phyloP scores from a whole-genome alignment of 1,140 invertebrate species.

The Drosophila busckii region DNA sequence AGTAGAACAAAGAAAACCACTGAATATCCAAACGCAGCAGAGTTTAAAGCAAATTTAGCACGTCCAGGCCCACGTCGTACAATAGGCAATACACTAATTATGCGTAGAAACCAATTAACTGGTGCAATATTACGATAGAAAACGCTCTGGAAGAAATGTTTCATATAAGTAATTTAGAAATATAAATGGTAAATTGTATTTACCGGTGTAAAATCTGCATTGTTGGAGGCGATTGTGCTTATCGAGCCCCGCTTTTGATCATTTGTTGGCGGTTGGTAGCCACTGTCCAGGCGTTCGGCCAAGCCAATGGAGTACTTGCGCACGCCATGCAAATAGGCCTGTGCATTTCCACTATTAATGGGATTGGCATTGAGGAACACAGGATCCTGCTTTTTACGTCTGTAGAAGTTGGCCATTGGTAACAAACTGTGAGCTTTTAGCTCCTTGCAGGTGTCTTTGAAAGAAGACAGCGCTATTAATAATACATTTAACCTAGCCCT shows the following conservation, averaged over 20 bases:
- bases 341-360: conserved; percentile 58
- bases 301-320: conserved; percentile 69
- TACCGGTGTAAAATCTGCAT: conserved; percentile 61
- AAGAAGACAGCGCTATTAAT: conserved; percentile 45
- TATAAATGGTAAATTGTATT: neutral
- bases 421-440: conserved; percentile 37
- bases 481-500: conserved; percentile 47
- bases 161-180: neutral
- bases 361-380: conserved; percentile 73
- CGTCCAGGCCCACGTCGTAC: conserved; percentile 78
- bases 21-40: conserved; percentile 81
- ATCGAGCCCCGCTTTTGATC: conserved; percentile 51
- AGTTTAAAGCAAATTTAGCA: conserved; percentile 79
- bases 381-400: conserved; percentile 65
- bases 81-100: conserved; percentile 82
- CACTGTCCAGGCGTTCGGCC: conserved; percentile 61
- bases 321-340: conserved; percentile 58
- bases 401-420: conserved; percentile 66
- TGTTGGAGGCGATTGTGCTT: conserved; percentile 46
- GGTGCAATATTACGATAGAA: conserved; percentile 82
- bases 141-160: conserved; percentile 74
- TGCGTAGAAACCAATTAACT: conserved; percentile 80
- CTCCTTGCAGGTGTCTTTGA: conserved; percentile 30
- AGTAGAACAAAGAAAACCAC: conserved; percentile 80
- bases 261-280: conserved; percentile 35